Conservation (phyloP, 2,888 invertebrate species). For the Drosophila birchii region DNA sequence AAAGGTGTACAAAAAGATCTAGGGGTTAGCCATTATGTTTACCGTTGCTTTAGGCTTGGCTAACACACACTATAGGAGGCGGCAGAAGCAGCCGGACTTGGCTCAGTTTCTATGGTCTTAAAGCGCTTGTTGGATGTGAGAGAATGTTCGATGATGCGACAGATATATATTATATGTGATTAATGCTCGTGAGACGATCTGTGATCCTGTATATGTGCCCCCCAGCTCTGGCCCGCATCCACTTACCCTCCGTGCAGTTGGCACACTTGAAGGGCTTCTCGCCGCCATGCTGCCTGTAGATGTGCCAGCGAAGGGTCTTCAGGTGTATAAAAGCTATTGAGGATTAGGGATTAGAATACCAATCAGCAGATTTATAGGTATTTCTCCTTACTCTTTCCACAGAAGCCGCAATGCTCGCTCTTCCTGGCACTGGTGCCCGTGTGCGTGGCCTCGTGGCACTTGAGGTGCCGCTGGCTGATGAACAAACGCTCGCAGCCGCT, state of each 20-base stretch:
- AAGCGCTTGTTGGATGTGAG: conserved; percentile 59
- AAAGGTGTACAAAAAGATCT: conserved; percentile 45
- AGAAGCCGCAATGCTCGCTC: conserved; percentile 77
- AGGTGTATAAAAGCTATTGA: conserved; percentile 63
- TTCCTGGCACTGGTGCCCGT: conserved; percentile 65
- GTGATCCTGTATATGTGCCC: conserved; percentile 6
- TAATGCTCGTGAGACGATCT: conserved; percentile 33
- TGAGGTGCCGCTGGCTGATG: conserved; percentile 79
- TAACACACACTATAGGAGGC: conserved; percentile 66
- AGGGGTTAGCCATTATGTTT: conserved; percentile 59
- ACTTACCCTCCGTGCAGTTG: conserved; percentile 73
- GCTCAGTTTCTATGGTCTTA: conserved; percentile 52
- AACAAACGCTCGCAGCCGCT: conserved; percentile 80
- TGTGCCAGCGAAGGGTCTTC: conserved; percentile 73
- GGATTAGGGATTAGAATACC: background rate
- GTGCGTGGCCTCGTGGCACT: conserved; percentile 79
- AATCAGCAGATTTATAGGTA: background rate
- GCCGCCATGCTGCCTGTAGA: conserved; percentile 72
- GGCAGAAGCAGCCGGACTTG: conserved; percentile 53
- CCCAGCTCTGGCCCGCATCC: conserved; percentile 5
- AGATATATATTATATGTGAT: conserved; percentile 31
- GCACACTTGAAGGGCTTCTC: conserved; percentile 73
- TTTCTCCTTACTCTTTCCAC: conserved; percentile 75
- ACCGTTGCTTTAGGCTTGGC: conserved; percentile 65
- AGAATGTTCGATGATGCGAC: conserved; percentile 58